Evolutionary conservation across 1,140 invertebrate species (phyloP).

Genomic region (Orussus abietinus): DNA sequence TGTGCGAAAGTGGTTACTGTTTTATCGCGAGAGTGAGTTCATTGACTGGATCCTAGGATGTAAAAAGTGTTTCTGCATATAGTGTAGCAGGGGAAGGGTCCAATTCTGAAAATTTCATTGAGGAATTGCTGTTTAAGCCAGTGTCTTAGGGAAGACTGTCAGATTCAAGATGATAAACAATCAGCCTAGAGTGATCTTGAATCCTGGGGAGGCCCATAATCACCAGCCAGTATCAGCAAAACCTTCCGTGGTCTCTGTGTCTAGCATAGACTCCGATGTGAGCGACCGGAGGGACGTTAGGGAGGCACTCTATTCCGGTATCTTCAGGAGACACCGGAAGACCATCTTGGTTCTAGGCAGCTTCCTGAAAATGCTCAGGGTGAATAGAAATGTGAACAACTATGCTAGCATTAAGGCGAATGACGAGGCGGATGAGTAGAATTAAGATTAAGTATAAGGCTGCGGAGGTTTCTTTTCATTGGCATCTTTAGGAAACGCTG

Average conservation of each 20-base stretch:
- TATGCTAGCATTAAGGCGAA: conserved; percentile 71
- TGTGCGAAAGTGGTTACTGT: too few species aligned
- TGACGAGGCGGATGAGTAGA: conserved; percentile 52
- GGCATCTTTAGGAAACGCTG: too few species aligned
- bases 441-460: conserved; percentile 16
- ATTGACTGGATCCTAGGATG: too few species aligned
- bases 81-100: too few species aligned
- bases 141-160: too few species aligned
- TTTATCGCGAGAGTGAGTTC: too few species aligned
- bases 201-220: conserved; percentile 35
- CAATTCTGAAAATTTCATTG: too few species aligned
- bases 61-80: too few species aligned
- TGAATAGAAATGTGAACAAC: conserved; percentile 68
- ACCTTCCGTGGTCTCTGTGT: conserved; percentile 46
- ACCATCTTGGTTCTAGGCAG: conserved; percentile 76
- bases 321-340: conserved; percentile 73
- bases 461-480: too few species aligned
- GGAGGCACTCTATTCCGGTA: conserved; percentile 75
- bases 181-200: conserved; percentile 44
- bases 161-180: conserved; percentile 44
- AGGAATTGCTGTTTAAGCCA: too few species aligned
- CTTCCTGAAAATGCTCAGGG: conserved; percentile 74
- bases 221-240: conserved; percentile 45
- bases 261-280: conserved; percentile 56
- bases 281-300: conserved; percentile 69